Evolutionary conservation across 2,113 vertebrate species (phyloP).

Genomic region (Chunga burmeisteri): DNA sequence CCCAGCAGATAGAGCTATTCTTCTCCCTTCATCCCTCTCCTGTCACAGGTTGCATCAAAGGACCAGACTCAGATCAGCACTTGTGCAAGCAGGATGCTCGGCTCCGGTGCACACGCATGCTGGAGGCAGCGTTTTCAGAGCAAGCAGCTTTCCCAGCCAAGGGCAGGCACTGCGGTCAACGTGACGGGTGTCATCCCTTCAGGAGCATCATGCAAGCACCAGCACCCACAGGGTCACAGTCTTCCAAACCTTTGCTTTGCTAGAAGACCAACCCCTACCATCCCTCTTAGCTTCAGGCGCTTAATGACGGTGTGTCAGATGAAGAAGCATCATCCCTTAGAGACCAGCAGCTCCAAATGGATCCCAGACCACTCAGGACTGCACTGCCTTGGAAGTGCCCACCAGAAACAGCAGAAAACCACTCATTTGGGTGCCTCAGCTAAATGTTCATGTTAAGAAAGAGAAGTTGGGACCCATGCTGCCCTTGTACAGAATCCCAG

Average conservation of each 20-base stretch:
- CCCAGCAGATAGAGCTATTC: neutral
- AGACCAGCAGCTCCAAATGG: neutral
- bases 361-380: neutral
- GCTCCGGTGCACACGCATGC: rapidly evolving
- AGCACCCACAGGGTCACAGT: neutral
- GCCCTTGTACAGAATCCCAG: neutral
- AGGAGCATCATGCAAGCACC: neutral
- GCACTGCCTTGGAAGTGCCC: rapidly evolving
- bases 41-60: neutral
- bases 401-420: neutral
- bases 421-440: neutral
- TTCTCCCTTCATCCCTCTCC: neutral
- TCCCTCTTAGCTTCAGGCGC: rapidly evolving
- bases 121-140: neutral
- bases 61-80: neutral
- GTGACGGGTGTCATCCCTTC: neutral
- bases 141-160: neutral
- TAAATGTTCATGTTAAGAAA: rapidly evolving
- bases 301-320: rapidly evolving
- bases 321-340: neutral
- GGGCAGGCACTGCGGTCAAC: neutral
- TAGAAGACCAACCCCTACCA: neutral
- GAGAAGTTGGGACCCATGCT: neutral
- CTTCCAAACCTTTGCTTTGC: neutral
- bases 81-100: neutral